Evolutionary conservation across 2,113 vertebrate genomes (phyloP).

Genomic region (Semicossyphus pulcher): DNA sequence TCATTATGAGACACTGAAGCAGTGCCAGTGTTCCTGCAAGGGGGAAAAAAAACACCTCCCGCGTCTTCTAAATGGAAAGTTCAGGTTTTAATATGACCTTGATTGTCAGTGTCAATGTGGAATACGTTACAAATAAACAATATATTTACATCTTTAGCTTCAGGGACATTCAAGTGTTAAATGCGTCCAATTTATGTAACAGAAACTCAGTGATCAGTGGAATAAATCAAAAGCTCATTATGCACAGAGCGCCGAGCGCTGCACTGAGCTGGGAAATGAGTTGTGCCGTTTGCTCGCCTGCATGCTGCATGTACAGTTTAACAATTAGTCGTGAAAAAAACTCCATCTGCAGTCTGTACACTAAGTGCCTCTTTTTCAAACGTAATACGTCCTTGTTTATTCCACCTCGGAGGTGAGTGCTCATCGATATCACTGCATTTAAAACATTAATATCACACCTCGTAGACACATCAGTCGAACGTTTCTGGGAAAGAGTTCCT

Average conservation of each 20-base stretch:
- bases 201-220: slow-evolving; percentile 51
- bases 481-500: slow-evolving; percentile 25
- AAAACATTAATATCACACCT: slow-evolving; percentile 42
- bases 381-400: slow-evolving; percentile 40
- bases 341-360: slow-evolving; percentile 39
- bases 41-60: not conserved
- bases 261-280: slow-evolving; percentile 60
- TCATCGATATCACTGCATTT: slow-evolving; percentile 25
- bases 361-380: slow-evolving; percentile 16
- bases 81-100: not conserved
- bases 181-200: slow-evolving; percentile 56
- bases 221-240: slow-evolving; percentile 73
- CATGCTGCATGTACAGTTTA: slow-evolving; percentile 49
- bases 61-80: slow-evolving; percentile 8
- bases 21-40: not conserved
- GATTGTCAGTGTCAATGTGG: slow-evolving; percentile 3
- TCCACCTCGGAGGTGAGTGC: slow-evolving; percentile 30
- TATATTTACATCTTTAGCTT: slow-evolving; percentile 5
- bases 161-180: slow-evolving; percentile 37
- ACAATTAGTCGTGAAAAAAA: slow-evolving; percentile 48
- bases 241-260: slow-evolving; percentile 46
- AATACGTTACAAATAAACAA: not conserved
- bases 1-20: not conserved
- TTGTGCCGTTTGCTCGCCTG: slow-evolving; percentile 34
- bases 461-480: slow-evolving; percentile 10